A percentile compares a stretch with the other conserved stretches of the same genome.
These are phyloP conservation scores for Antennarius maculatus DNA, from an alignment of 2,797 vertebrate genomes.

Conservation along the genomic window DNA sequence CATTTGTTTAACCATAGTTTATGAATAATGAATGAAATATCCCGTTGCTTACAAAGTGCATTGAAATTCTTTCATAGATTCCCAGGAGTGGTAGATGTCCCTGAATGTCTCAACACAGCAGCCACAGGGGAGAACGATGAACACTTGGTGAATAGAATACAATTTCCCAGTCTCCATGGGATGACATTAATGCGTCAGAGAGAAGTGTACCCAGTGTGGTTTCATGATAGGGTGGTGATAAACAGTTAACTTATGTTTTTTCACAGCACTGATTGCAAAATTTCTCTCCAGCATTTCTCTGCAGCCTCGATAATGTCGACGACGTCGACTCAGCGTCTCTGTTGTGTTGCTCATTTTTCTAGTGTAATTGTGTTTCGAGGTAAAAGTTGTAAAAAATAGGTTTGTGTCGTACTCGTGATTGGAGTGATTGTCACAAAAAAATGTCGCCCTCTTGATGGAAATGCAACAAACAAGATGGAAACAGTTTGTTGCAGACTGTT, in stretches of 20 bases:
- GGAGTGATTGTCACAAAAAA: constrained; percentile 10
- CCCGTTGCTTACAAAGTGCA: neutral
- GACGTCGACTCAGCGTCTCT: neutral
- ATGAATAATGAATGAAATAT: constrained; percentile 11
- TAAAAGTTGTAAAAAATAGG: no score
- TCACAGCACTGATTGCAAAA: neutral
- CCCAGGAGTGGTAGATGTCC: neutral
- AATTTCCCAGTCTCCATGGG: constrained; percentile 14
- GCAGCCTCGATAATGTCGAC: neutral
- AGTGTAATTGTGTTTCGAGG: neutral
- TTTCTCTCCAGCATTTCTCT: constrained; percentile 1
- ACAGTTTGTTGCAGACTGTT: neutral
- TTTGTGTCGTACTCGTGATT: neutral
- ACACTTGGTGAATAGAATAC: constrained; percentile 23
- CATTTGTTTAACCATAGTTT: neutral
- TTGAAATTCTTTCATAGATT: neutral
- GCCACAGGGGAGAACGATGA: constrained; percentile 2
- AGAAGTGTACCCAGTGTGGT: constrained; percentile 11
- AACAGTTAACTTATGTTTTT: constrained; percentile 27
- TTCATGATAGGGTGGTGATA: constrained; percentile 8
- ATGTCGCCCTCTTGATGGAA: neutral
- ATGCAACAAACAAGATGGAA: neutral
- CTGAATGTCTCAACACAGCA: neutral
- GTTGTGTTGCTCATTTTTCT: constrained; percentile 5
- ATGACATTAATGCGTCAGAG: constrained; percentile 29